Percentiles rank a stretch among this genome's conserved stretches.
These are phyloP conservation scores for Mus pahari DNA, from an alignment of 2,113 vertebrate genomes.

Conservation along the genomic window DNA sequence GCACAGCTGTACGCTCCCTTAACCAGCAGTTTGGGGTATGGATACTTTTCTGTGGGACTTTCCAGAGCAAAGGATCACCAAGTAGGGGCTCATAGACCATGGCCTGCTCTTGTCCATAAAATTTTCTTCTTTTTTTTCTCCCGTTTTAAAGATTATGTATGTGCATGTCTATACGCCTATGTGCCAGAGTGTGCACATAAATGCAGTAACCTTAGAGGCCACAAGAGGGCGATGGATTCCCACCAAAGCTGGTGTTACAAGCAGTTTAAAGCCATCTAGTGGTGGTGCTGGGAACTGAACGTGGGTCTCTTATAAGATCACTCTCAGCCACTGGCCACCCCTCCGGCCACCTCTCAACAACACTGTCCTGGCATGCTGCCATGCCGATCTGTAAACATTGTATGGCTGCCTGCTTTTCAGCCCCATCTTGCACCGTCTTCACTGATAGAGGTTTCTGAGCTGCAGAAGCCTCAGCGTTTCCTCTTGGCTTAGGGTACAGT, in stretches of 20 bases:
- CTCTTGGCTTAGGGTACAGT: background rate
- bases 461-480: background rate
- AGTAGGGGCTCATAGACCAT: fast-evolving
- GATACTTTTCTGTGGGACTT: background rate
- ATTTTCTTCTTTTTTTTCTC: background rate
- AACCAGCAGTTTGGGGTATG: background rate
- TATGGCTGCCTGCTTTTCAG: fast-evolving
- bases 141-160: background rate
- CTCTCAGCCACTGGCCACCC: background rate
- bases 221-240: background rate
- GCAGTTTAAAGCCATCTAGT: background rate
- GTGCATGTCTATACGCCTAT: background rate
- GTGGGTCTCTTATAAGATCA: background rate
- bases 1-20: background rate
- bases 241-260: background rate
- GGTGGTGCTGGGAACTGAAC: background rate
- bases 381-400: fast-evolving
- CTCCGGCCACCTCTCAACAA: background rate
- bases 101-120: fast-evolving
- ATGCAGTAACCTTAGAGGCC: background rate
- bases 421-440: fast-evolving
- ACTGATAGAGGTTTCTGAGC: background rate
- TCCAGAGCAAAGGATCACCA: background rate
- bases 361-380: fast-evolving
- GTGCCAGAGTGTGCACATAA: no score